Base-by-base conservation (phyloP, 23 tunicate species). In the Oikopleura albicans region DNA sequence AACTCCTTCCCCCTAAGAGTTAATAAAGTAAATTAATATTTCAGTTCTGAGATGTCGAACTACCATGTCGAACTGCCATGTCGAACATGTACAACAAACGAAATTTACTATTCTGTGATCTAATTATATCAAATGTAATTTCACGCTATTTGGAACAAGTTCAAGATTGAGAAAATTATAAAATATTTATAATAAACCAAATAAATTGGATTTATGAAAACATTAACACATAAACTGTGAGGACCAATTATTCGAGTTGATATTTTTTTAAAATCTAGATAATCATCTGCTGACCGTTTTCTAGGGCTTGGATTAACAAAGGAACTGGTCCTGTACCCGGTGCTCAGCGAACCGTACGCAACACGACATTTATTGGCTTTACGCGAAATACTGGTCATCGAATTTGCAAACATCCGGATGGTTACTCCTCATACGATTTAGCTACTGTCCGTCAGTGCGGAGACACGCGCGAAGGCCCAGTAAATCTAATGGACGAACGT, bases 381-480 rank as follows among this genome's bases (percentile, higher is more conserved):
- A 71, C 79, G 31, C 27, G 35, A 71, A 71, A 71, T 29, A 71
- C 79, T 71, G 79, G 79, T 22, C 79, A 71, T 29, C 12, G 63
- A 49, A 8, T 49, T 49, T 49, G 63, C 63, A 49, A 49, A 49
- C 22, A 8, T 22, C 63, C 63, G 22, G 22, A 49, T 49, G 63
- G 22, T 49, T 49, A 49, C 22, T 12, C 12, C 22, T 8, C 16
- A 8, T 49, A 49, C 22, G 63, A 49, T 49, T 49, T 49, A 22
- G 63, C 63, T 8, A 49, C 63, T 8, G 16, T 22, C 63, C 63
- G 63, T 8, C 16, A 49, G 22, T 49, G 63, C 63, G 63, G 63
- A 8, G 63, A 49, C 63, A 49, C 63, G 12, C 22, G 16, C 63
- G 63, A 49, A 49, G 63, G 16, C 22, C 63, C 63, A 12, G 12